phyloP scores from a whole-genome alignment of 2,113 vertebrate genomes.

The Miniopterus natalensis region DNA sequence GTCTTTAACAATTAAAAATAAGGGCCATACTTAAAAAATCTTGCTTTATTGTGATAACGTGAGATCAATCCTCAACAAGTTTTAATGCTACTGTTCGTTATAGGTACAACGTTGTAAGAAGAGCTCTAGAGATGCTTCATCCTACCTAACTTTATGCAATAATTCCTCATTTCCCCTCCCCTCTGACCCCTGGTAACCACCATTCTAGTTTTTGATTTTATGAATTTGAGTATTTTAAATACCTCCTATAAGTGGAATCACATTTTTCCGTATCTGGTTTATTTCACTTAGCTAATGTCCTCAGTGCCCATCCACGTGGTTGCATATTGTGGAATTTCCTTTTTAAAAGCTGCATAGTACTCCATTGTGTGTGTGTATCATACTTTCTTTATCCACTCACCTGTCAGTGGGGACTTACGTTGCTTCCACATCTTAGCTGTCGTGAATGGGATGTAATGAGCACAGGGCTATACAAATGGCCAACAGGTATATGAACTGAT shows the following conservation, averaged over 20 bases:
- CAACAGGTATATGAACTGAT: background rate
- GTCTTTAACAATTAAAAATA: slow-evolving; percentile 64
- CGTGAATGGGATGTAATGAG: background rate
- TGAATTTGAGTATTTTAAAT: background rate
- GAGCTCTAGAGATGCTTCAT: background rate
- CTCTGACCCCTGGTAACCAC: background rate
- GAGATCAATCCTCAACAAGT: background rate
- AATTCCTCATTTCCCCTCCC: too few species aligned
- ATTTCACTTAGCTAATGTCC: too few species aligned
- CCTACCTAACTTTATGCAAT: background rate
- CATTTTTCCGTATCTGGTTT: background rate
- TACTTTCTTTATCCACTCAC: background rate
- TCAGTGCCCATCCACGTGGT: too few species aligned
- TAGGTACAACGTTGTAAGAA: background rate
- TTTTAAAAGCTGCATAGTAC: background rate
- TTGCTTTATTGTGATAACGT: background rate
- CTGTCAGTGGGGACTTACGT: background rate
- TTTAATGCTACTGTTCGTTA: background rate
- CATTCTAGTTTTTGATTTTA: background rate
- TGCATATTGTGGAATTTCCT: background rate
- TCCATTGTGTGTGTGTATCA: background rate
- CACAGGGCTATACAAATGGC: background rate
- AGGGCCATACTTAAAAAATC: background rate
- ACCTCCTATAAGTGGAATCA: background rate
- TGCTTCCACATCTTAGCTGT: background rate